Evolutionary conservation across 2,888 invertebrate species (phyloP).

Genomic region (Craniophora ligustri): DNA sequence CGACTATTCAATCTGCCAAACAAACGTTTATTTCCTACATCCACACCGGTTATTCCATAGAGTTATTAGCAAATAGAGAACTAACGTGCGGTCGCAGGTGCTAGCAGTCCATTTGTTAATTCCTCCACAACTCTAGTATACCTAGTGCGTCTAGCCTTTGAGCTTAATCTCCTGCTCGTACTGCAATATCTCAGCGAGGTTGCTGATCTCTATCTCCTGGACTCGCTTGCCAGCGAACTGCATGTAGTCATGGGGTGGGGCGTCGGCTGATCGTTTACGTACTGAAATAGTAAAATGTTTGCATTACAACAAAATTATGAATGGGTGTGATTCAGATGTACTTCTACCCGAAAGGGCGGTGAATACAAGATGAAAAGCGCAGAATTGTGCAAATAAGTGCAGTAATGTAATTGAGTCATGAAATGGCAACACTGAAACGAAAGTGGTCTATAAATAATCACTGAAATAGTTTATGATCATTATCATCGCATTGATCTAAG

Average conservation of each 20-base stretch:
- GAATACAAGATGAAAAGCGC: too few relatives aligned
- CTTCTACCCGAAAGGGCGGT: too few relatives aligned
- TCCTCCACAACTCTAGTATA: background rate
- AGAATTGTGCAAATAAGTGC: too few relatives aligned
- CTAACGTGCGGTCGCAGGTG: background rate
- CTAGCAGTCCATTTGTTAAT: background rate
- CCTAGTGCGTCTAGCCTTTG: conserved; percentile 3
- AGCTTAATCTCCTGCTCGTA: conserved; percentile 74
- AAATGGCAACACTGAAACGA: too few relatives aligned
- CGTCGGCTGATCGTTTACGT: conserved; percentile 88
- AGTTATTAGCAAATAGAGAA: conserved; percentile 8
- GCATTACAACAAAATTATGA: background rate
- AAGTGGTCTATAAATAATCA: too few relatives aligned
- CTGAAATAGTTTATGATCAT: too few relatives aligned
- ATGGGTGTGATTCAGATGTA: too few relatives aligned
- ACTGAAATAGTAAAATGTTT: conserved; percentile 77
- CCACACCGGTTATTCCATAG: conserved; percentile 27
- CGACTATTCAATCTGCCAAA: conserved; percentile 13
- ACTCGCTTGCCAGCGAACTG: conserved; percentile 93
- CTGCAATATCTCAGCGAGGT: conserved; percentile 89
- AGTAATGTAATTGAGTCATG: too few relatives aligned
- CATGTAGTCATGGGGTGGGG: conserved; percentile 89
- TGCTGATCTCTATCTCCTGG: conserved; percentile 92
- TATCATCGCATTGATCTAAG: too few relatives aligned
- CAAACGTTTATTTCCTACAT: conserved; percentile 32